Conservation (phyloP, 35 echinoderm and acorn worm species). For the Stichopus chloronotus region DNA sequence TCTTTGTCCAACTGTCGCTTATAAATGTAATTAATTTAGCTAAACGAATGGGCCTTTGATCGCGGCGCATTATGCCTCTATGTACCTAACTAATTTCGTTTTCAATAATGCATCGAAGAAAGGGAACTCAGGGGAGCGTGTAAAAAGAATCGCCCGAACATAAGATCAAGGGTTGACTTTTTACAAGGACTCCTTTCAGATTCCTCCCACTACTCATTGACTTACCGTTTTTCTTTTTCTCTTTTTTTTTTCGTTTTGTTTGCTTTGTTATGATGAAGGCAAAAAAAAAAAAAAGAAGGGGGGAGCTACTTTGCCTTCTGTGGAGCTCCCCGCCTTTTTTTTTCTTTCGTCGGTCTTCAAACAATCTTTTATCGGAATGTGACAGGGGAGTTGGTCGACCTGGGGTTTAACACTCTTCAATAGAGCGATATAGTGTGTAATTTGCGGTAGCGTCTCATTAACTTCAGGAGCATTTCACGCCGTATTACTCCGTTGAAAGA, state of each 20-base stretch:
- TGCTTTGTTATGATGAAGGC: too few species aligned
- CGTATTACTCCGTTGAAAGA: slow-evolving; percentile 45
- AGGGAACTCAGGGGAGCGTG: not conserved
- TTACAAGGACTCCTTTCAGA: not conserved
- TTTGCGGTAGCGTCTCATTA: slow-evolving; percentile 34
- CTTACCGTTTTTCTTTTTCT: not conserved
- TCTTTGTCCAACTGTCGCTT: not conserved
- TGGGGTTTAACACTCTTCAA: not conserved
- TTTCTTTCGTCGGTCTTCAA: slow-evolving; percentile 13
- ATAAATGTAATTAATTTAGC: slow-evolving; percentile 39
- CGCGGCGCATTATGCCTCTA: not conserved
- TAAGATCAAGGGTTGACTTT: not conserved
- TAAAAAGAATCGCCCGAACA: slow-evolving; percentile 1
- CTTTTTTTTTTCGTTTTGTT: not conserved
- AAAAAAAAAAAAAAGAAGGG: too few species aligned
- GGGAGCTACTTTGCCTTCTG: not conserved
- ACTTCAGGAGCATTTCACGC: slow-evolving; percentile 22
- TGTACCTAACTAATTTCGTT: slow-evolving; percentile 41
- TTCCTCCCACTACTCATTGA: not conserved
- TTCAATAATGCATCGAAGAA: slow-evolving; percentile 11
- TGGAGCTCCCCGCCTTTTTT: not conserved
- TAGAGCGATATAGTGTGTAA: slow-evolving; percentile 31
- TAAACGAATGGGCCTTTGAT: slow-evolving; percentile 9
- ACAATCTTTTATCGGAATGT: slow-evolving; percentile 45
- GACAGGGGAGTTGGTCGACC: slow-evolving; percentile 5